Base-by-base conservation (phyloP, 2,888 invertebrate genomes). In the Lepeophtheirus nordmannii region DNA sequence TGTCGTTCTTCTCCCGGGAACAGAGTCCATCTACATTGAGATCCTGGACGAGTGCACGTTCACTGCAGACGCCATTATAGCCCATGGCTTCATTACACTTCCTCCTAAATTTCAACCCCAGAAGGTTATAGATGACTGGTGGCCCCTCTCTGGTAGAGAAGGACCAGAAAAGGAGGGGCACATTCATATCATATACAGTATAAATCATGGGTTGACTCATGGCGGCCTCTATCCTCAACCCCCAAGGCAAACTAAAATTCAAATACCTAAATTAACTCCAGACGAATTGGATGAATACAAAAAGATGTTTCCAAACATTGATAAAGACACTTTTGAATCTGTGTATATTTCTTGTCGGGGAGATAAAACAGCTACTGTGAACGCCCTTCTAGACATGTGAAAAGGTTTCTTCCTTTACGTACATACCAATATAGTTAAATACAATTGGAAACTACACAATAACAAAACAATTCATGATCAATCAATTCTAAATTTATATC, bases 31-130 rank as follows among this genome's bases (percentile, higher is more conserved):
- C 70, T 89, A 88, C 73, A 74, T 97, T 71, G 96, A 97, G 80
- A 87, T 97, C 70, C 97, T 88, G 76, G 97, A 97, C 78, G 97
- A 96, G 78, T 87, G 92, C 75, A 90, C 93, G 17, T 93, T 97
- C 76, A 89, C 92, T 22, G 86, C 46, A 30, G 59, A 67, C 58
- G 58, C 58, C 12, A 30, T 64, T 20, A 65, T 67, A 10, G 58
- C 62, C 38, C 46, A 56, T 30, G 58, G 30, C 17, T 46, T 63
- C 20, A 20, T 58, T 20, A 40, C 83, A 67, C 89, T 97, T 71
- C 92, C 96, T 1, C 82, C 82, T 63, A 82, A 84, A 67, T 80
- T 91, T 70, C 75, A 74, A 69, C 79, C 84, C 73, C 91, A 91
- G 12, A 88, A 92, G 74, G 91, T 91, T 0, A 85, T 87, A 71